Base-by-base conservation (phyloP, 2,797 vertebrate genomes). In the Bryconaethiops microstoma region DNA sequence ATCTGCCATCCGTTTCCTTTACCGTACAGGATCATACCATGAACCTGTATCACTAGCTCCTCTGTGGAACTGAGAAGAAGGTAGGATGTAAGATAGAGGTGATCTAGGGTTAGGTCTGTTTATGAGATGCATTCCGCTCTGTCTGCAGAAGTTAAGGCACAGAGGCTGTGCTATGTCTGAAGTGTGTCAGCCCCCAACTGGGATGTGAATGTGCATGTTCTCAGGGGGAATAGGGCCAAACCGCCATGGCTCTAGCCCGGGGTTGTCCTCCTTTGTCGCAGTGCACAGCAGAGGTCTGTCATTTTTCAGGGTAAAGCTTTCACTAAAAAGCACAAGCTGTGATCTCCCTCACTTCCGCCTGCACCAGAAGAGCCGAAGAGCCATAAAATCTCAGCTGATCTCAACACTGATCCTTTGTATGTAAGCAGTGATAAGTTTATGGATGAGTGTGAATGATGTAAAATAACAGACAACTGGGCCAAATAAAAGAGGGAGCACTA, bases 261-360 rank as follows among this genome's bases (percentile, higher is more conserved):
- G 9, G 78, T 50, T 48, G 21, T 17, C 70, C 59, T 80, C 75
- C 72, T 59, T 72, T 59, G 81, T 83, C 70, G 83, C 77, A 79
- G 76, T 77, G 78, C 85, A 78, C 68, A 87, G 86, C 48, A 64
- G 80, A 83, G 57, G 75, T 55, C 62, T 69, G 84, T 81, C 88
- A 80, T 88, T 77, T 85, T 89, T 87, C 69, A 52, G 8, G 80
- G 79, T 82, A 79, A 83, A 40, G 76, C 85, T 88, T 89, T 82
- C 82, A 79, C 77, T 85, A 82, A 74, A 83, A 86, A 89, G 84
- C 77, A 70, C 76, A 57, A 35, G 39, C 81, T 81, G 80, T 70
- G 89, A 91, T 45, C 67, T 81, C n/a, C 84, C 85, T 70, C 74
- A 68, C 86, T 62, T 83, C 79, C 81, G 23, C 60, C 80, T 78